phyloP scores from a whole-genome alignment of 2,113 vertebrate genomes.

The Platichthys flesus region DNA sequence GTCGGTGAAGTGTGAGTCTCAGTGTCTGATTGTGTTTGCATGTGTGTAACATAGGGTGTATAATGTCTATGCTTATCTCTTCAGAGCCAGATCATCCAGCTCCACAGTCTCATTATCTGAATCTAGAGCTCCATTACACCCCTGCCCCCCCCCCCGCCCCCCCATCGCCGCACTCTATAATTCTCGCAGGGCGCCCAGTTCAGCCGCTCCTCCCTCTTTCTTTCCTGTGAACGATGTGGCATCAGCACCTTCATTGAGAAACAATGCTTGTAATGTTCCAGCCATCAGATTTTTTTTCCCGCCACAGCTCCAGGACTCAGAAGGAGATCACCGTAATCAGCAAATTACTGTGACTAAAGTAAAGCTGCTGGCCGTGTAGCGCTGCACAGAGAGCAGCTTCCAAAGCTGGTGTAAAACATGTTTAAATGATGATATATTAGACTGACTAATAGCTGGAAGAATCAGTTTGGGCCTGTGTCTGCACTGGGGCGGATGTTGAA shows the following conservation, averaged over 20 bases:
- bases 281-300: neutral
- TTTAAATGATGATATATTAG: conserved; percentile 60
- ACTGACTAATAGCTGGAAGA: conserved; percentile 27
- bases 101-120: conserved; percentile 32
- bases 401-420: conserved; percentile 20
- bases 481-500: conserved; percentile 39
- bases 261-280: conserved; percentile 45
- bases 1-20: neutral
- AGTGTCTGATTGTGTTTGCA: neutral
- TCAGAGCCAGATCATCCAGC: conserved; percentile 6
- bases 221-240: conserved; percentile 46
- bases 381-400: neutral
- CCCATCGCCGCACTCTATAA: conserved; percentile 57
- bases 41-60: neutral
- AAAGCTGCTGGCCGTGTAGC: neutral
- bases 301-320: conserved; percentile 4
- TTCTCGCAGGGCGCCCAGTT: conserved; percentile 57
- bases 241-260: conserved; percentile 34
- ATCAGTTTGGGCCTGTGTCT: conserved; percentile 47
- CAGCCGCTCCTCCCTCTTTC: conserved; percentile 42
- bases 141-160: too few species aligned
- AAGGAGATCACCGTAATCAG: conserved; percentile 46
- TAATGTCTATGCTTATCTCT: neutral
- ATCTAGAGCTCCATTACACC: conserved; percentile 16
- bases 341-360: conserved; percentile 33